Conservation (phyloP, 92 coral and sea anemone species). For the Epizoanthus scotinus region DNA sequence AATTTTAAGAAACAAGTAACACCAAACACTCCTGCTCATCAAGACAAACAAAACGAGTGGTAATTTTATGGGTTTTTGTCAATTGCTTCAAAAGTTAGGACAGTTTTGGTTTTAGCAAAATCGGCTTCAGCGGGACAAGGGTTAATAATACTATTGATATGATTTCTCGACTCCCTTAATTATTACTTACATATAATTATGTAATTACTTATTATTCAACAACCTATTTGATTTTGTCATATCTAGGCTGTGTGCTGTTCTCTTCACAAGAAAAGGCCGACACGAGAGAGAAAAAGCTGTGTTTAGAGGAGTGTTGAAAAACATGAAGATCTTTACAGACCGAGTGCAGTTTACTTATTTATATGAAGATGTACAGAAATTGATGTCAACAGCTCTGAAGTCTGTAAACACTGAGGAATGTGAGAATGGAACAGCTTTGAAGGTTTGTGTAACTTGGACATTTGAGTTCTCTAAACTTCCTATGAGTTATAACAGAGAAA, state of each 20-base stretch:
- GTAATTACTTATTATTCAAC: background rate
- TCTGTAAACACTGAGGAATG: slow-evolving; percentile 48
- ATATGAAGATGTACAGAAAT: slow-evolving; percentile 71
- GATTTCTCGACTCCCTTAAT: background rate
- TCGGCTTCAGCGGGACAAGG: too few relatives aligned
- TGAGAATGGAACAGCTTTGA: slow-evolving; percentile 50
- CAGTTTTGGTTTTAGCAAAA: too few relatives aligned
- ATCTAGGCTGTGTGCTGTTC: slow-evolving; percentile 81
- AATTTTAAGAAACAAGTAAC: too few relatives aligned
- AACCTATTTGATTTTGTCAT: background rate
- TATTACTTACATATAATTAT: too few relatives aligned
- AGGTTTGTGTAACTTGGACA: slow-evolving; percentile 22
- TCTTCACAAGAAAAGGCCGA: slow-evolving; percentile 66
- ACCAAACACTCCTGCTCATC: too few relatives aligned
- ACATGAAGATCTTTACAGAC: slow-evolving; percentile 48
- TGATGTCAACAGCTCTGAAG: slow-evolving; percentile 57
- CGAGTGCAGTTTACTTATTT: slow-evolving; percentile 79
- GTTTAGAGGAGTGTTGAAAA: slow-evolving; percentile 55
- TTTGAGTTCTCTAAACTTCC: too few relatives aligned
- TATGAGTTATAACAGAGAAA: too few relatives aligned
- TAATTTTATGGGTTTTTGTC: too few relatives aligned
- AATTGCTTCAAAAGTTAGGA: too few relatives aligned
- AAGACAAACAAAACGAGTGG: too few relatives aligned
- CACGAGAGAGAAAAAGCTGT: slow-evolving; percentile 61
- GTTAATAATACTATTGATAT: background rate